Conservation (phyloP, 2,113 vertebrate species). For the Semicossyphus pulcher region DNA sequence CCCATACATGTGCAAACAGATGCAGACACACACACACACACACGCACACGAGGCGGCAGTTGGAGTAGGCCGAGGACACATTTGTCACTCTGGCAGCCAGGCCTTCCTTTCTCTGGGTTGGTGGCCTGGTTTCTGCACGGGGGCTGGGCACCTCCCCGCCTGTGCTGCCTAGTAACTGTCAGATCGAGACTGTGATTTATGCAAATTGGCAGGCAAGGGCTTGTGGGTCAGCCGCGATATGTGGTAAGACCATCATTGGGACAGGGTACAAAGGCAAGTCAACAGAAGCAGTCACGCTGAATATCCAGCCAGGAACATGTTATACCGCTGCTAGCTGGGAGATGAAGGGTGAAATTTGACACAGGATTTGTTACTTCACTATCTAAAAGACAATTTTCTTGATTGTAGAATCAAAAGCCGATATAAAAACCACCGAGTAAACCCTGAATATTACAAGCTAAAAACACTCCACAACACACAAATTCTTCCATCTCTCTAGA, state of each 20-base stretch:
- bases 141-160: constrained; percentile 69
- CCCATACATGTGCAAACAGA: constrained; percentile 33
- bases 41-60: constrained; percentile 62
- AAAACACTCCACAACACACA: constrained; percentile 48
- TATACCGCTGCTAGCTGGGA: not conserved
- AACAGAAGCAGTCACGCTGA: constrained; percentile 44
- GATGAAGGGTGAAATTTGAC: not conserved
- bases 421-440: constrained; percentile 7
- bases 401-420: constrained; percentile 9
- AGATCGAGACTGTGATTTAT: constrained; percentile 81
- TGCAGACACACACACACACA: constrained; percentile 22
- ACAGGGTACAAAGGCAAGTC: constrained; percentile 53
- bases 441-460: constrained; percentile 20
- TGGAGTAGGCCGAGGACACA: constrained; percentile 68
- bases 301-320: constrained; percentile 7
- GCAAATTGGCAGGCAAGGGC: constrained; percentile 80
- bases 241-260: constrained; percentile 67
- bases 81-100: constrained; percentile 82
- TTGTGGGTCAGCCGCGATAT: constrained; percentile 78
- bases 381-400: constrained; percentile 11
- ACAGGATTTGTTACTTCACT: not conserved
- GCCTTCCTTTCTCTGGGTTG: constrained; percentile 74
- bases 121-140: constrained; percentile 81
- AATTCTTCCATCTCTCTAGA: constrained; percentile 1
- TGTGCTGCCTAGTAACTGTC: constrained; percentile 82